Evolutionary conservation across 2,888 invertebrate species (phyloP).

Genomic region (Chloroclysta siterata): DNA sequence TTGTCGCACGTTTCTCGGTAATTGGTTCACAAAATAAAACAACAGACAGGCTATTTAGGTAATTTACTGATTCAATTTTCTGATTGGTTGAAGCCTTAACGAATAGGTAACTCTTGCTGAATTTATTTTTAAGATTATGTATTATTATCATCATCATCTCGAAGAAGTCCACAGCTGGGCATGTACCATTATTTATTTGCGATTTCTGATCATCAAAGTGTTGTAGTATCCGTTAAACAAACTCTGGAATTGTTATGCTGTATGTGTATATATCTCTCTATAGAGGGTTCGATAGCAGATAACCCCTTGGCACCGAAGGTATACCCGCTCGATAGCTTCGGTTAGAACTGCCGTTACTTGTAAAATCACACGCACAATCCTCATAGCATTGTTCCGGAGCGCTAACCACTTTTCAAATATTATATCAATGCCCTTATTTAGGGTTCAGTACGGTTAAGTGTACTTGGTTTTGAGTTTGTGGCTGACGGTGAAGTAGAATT

Average conservation of each 20-base stretch:
- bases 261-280: slow-evolving; percentile 51
- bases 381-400: slow-evolving; percentile 54
- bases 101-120: too few relatives aligned
- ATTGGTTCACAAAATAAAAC: slow-evolving; percentile 49
- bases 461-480: slow-evolving; percentile 16
- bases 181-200: slow-evolving; percentile 15
- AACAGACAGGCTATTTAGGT: slow-evolving; percentile 15
- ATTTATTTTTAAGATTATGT: too few relatives aligned
- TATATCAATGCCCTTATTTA: slow-evolving; percentile 33
- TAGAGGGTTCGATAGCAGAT: slow-evolving; percentile 72
- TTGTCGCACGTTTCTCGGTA: slow-evolving; percentile 58
- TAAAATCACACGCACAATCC: slow-evolving; percentile 73
- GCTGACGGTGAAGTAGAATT: slow-evolving; percentile 6
- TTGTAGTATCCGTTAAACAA: slow-evolving; percentile 31
- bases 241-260: slow-evolving; percentile 49
- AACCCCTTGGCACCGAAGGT: slow-evolving; percentile 71
- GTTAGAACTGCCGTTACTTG: slow-evolving; percentile 76
- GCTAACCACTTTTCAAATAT: slow-evolving; percentile 40
- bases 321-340: slow-evolving; percentile 67
- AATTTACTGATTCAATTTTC: slow-evolving; percentile 32
- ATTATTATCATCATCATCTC: too few relatives aligned
- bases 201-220: slow-evolving; percentile 32
- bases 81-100: slow-evolving; percentile 27
- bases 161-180: too few relatives aligned
- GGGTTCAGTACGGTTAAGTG: slow-evolving; percentile 20